A percentile compares a stretch with the other conserved stretches of the same genome.
Evolutionary conservation across 2,113 vertebrate genomes (phyloP).

Genomic region (Pterocles orientalis): DNA sequence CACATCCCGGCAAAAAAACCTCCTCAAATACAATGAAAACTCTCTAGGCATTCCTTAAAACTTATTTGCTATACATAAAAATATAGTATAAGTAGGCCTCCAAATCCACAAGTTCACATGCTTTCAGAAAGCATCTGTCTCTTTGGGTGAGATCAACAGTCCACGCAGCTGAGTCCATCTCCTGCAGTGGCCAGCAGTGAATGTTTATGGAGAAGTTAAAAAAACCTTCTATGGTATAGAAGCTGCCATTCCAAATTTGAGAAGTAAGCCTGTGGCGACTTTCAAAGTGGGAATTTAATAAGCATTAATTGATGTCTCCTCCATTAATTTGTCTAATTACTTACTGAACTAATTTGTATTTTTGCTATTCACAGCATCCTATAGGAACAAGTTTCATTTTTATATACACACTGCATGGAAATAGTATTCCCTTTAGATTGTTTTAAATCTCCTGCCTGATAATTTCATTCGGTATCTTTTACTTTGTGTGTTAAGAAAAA

Average conservation of each 20-base stretch:
- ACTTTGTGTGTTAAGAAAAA: neutral
- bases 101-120: neutral
- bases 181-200: neutral
- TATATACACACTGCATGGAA: neutral
- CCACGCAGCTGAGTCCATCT: neutral
- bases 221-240: neutral
- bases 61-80: neutral
- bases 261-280: neutral
- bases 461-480: neutral
- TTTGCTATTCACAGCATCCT: neutral
- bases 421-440: neutral
- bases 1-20: neutral
- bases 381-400: neutral
- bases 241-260: neutral
- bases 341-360: neutral
- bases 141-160: neutral
- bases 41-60: neutral
- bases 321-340: neutral
- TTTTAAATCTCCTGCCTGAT: neutral
- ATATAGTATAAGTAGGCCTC: neutral
- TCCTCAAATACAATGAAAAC: neutral
- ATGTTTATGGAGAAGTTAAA: neutral
- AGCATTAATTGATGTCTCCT: neutral
- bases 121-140: neutral
- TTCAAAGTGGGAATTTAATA: neutral